Evolutionary conservation across 2,797 vertebrate genomes (phyloP), one percentile per base, ranked within the genome.

Genomic region (Alca torda): DNA sequence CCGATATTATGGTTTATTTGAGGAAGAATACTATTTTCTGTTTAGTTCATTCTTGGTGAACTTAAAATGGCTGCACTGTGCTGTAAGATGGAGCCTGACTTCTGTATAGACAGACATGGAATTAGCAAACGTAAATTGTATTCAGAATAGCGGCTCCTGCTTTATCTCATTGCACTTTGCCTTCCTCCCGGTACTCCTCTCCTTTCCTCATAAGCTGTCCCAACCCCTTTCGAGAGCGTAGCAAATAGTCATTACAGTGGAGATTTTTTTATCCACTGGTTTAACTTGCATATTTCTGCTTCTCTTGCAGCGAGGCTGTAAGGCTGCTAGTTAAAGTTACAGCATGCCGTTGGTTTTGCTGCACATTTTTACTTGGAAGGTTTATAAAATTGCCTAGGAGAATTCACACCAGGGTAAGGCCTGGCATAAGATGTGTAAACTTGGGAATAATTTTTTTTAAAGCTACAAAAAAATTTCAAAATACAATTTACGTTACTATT

Each of bases 331-430:
- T 94, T 96, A 87, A 85, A 89, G 91, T 95, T 96, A 74, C 90
- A 95, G 95, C 89, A 86, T 0, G 4, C 87, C 43, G 0, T 30
- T 84, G 79, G 51, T 37, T 89, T 80, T 76, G 89, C 90, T 89
- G 8, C 70, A 21, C 1, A 0, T 65, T 30, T 48, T 46, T 28
- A 13, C 64, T 95, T 18, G 2, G 11, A 84, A 25, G 60, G 59
- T 64, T 94, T 95, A 87, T 93, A 88, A 96, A 95, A 89, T 64
- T 85, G 63, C 94, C 85, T 54, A n/a, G 91, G 89, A 96, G 91
- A 96, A 94, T 95, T 96, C 77, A 73, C 39, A 57, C 90, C 74
- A 79, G 91, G 82, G 72, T 93, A 83, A 93, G 59, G 57, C 75
- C 92, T 87, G 72, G 79, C 63, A 14, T 26, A 46, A 60, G 41